Evolutionary conservation across 1,140 invertebrate species (phyloP).

Genomic region (Rhagoletis pomonella): DNA sequence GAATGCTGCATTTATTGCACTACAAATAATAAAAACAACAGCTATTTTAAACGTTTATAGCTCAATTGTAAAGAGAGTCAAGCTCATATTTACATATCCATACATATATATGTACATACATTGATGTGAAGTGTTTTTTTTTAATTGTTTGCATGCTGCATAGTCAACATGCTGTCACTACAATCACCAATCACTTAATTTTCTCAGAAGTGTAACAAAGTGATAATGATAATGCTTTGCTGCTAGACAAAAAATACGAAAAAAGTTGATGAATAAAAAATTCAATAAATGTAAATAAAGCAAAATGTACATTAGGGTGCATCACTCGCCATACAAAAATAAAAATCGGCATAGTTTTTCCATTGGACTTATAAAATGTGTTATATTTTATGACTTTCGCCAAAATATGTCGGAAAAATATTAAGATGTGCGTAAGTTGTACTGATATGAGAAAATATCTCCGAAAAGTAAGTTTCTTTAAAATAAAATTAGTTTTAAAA

Average conservation of each 20-base stretch:
- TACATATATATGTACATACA: neutral
- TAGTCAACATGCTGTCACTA: constrained; percentile 18
- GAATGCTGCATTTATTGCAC: constrained; percentile 15
- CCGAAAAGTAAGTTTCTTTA: neutral
- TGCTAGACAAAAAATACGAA: constrained; percentile 24
- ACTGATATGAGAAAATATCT: neutral
- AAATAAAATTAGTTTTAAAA: too few species aligned
- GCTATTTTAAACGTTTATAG: constrained; percentile 1
- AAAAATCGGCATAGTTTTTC: too few species aligned
- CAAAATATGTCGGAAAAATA: too few species aligned
- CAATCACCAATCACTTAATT: constrained; percentile 51
- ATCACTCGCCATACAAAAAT: too few species aligned
- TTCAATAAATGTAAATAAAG: neutral
- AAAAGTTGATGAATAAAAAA: neutral
- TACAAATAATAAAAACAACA: constrained; percentile 21
- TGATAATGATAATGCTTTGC: constrained; percentile 40
- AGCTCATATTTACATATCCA: neutral
- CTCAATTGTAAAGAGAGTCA: neutral
- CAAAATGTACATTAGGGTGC: neutral
- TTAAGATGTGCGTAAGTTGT: neutral
- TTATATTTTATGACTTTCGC: too few species aligned
- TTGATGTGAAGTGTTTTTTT: constrained; percentile 28
- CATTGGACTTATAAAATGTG: neutral
- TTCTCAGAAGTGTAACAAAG: constrained; percentile 46
- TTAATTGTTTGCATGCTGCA: neutral